Evolutionary conservation across 2,797 vertebrate genomes (phyloP).

Genomic region (Aselliscus stoliczkanus): DNA sequence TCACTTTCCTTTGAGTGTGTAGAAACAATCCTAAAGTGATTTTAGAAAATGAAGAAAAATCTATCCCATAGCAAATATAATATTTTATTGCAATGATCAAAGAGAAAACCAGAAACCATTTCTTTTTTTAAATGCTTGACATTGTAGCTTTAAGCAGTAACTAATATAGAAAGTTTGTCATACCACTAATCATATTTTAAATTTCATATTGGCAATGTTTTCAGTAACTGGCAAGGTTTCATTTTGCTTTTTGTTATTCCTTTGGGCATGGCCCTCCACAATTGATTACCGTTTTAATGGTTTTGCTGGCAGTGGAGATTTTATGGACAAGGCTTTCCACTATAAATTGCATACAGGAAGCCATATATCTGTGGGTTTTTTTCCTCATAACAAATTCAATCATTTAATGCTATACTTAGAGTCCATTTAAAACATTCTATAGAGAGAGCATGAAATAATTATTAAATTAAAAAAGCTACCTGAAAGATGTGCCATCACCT

Average conservation of each 20-base stretch:
- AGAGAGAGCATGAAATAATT: constrained; percentile 8
- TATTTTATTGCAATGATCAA: neutral
- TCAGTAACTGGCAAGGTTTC: constrained; percentile 31
- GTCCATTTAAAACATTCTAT: constrained; percentile 34
- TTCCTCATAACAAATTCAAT: neutral
- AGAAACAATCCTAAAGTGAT: neutral
- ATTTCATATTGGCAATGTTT: constrained; percentile 13
- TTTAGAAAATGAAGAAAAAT: neutral
- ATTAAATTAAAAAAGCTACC: neutral
- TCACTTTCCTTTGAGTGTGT: neutral
- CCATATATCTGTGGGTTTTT: neutral
- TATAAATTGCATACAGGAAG: constrained; percentile 39
- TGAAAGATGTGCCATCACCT: neutral
- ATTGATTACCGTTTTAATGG: constrained; percentile 50
- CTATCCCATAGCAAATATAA: neutral
- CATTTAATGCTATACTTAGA: constrained; percentile 30
- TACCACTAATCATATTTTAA: constrained; percentile 39
- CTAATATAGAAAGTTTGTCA: constrained; percentile 23
- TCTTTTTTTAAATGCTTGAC: constrained; percentile 26
- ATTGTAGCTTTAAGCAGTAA: neutral
- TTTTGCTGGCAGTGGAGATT: constrained; percentile 42
- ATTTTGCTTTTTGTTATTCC: constrained; percentile 14
- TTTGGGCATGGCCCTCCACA: neutral
- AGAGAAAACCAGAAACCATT: neutral
- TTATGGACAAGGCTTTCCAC: constrained; percentile 20